Conservation (phyloP, 2,113 vertebrate genomes). For the Tamias sibiricus region DNA sequence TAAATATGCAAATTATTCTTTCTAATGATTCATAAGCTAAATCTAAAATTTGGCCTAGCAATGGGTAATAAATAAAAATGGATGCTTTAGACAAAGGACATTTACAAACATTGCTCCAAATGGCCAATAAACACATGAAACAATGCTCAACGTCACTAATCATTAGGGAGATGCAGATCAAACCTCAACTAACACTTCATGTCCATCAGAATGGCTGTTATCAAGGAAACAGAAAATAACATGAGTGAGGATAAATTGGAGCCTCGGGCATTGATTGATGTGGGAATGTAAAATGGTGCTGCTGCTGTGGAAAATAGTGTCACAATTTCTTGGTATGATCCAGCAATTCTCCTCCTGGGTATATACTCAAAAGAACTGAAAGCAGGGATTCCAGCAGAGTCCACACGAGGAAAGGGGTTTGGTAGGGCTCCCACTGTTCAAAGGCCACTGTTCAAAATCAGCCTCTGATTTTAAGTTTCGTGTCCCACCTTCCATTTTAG, state of each 20-base stretch:
- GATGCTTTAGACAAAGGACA: neutral
- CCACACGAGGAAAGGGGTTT: neutral
- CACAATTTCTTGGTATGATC: neutral
- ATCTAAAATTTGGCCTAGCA: neutral
- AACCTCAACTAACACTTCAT: neutral
- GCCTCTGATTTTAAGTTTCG: neutral
- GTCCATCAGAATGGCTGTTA: neutral
- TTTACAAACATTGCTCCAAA: neutral
- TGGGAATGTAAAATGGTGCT: neutral
- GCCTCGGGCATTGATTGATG: neutral
- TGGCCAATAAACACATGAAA: neutral
- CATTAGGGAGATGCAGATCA: neutral
- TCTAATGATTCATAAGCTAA: neutral
- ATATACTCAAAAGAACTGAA: neutral
- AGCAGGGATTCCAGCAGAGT: neutral
- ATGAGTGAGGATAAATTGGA: neutral
- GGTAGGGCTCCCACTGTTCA: neutral
- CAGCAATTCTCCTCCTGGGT: neutral
- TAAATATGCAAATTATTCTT: neutral
- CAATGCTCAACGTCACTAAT: neutral
- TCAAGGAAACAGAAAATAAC: neutral
- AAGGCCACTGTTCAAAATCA: too few relatives aligned
- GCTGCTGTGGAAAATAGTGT: neutral
- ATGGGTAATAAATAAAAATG: neutral
- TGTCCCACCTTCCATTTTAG: neutral